Base-by-base conservation (phyloP, 1,140 invertebrate species). In the Oncopodura yosiiana region DNA sequence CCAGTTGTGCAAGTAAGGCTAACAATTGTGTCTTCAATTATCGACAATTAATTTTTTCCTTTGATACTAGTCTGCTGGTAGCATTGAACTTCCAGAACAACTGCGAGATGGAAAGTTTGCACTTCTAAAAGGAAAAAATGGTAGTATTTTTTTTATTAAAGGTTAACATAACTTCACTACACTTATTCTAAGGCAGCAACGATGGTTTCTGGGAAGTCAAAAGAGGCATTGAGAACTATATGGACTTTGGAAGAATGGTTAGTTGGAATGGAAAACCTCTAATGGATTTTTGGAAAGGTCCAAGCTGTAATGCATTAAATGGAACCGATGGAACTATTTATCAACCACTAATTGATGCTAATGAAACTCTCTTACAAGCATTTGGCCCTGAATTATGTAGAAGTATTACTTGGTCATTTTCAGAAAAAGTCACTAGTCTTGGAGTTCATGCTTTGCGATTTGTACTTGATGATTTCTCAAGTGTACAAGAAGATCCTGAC, bases 211-310 rank as follows among this genome's bases (percentile, higher is more conserved):
- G 83, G 9, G 83, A 82, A n/a, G 77, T 88, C 6, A 73, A 80
- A 52, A 84, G 83, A 0, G 85, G 85, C 0, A 69, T 73, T 32
- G 68, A 72, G 3, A 39, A 59, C 61, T 72, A 81, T 1, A 67
- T 71, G 16, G 75, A 77, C 54, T 74, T 84, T 51, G 83, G 81
- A 11, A 66, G 78, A 12, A 76, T 86, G 4, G 71, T 80, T 21
- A 71, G 71, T 32, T 68, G 83, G 8, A 83, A 87, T 63, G 83
- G 81, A 0, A 56, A 75, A 37, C 69, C 71, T 0, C 66, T 69
- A n/a, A 63, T 81, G 1, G 62, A 73, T 2, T 69, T 76, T 32
- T 88, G 84, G 84, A 70, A 70, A 0, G 78, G 78, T 3, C 48
- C 56, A 2, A 36, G 30, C 3, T 65, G 63, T 30, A 53, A 63